These are phyloP conservation scores for Haplochromis vanheusdeni DNA, from an alignment of 2,113 vertebrate genomes.

Conservation along the genomic window DNA sequence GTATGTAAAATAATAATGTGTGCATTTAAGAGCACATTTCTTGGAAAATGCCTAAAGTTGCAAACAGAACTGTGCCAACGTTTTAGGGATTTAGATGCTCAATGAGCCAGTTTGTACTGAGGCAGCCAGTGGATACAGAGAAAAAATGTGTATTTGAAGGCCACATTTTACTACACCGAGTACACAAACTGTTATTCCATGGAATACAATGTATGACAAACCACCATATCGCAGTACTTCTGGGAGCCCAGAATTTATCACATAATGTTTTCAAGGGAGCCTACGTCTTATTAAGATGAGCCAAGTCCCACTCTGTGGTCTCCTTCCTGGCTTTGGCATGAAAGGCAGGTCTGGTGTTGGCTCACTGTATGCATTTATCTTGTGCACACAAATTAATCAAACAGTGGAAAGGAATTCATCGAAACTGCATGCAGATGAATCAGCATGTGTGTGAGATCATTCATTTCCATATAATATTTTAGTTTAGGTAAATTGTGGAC, in stretches of 20 bases:
- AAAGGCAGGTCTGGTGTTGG: background rate
- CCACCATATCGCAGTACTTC: background rate
- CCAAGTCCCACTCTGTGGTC: background rate
- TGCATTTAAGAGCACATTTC: background rate
- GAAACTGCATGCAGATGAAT: background rate
- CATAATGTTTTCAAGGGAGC: background rate
- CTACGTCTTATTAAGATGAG: background rate
- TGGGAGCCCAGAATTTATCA: background rate
- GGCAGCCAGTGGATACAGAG: background rate
- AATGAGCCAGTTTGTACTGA: background rate
- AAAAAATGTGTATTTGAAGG: background rate
- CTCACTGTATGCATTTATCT: background rate
- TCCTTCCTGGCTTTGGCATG: background rate
- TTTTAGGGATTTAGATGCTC: background rate
- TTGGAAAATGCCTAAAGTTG: background rate
- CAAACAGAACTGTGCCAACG: background rate
- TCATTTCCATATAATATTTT: background rate
- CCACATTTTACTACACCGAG: background rate
- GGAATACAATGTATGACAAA: background rate
- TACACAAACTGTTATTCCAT: background rate
- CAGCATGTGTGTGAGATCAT: background rate
- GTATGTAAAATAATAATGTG: background rate
- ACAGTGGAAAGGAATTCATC: background rate
- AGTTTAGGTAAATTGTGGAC: background rate
- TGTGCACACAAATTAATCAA: background rate